Percentiles rank a stretch among this genome's conserved stretches.
phyloP scores from a whole-genome alignment of 2,113 vertebrate genomes.

The Hemiscyllium ocellatum region DNA sequence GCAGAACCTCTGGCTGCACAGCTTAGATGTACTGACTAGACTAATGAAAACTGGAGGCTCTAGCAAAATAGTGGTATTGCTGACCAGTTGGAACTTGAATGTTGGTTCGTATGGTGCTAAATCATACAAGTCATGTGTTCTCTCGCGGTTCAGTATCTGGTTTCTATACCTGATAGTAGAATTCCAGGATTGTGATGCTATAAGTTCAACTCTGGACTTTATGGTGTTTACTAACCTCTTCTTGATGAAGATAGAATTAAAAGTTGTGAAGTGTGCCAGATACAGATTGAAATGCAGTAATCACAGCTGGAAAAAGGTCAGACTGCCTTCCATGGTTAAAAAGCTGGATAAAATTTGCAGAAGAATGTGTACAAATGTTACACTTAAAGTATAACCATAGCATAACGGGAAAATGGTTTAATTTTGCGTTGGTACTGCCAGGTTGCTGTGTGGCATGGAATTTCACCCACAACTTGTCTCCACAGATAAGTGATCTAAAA shows the following conservation, averaged over 20 bases:
- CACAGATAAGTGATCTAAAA: background rate
- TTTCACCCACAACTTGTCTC: background rate
- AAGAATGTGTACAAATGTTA: background rate
- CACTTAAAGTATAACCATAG: background rate
- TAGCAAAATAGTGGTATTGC: background rate
- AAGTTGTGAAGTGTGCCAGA: background rate
- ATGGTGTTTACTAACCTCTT: background rate
- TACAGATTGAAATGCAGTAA: background rate
- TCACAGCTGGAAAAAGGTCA: background rate
- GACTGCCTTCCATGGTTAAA: background rate
- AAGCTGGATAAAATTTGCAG: background rate
- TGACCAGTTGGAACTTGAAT: background rate
- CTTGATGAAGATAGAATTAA: background rate
- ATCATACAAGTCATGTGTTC: background rate
- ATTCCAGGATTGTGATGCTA: background rate
- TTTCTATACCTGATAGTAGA: background rate
- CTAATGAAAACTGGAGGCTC: background rate
- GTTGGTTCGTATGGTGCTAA: background rate
- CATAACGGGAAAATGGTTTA: background rate
- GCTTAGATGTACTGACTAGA: background rate
- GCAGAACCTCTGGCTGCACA: too few relatives aligned
- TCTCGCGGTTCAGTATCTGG: background rate
- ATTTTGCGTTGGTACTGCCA: background rate
- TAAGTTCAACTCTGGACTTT: background rate
- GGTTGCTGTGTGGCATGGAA: background rate